A percentile compares a stretch with the other conserved stretches of the same genome.
phyloP scores from a whole-genome alignment of 1,140 invertebrate genomes.

The Drosophila sucinea region DNA sequence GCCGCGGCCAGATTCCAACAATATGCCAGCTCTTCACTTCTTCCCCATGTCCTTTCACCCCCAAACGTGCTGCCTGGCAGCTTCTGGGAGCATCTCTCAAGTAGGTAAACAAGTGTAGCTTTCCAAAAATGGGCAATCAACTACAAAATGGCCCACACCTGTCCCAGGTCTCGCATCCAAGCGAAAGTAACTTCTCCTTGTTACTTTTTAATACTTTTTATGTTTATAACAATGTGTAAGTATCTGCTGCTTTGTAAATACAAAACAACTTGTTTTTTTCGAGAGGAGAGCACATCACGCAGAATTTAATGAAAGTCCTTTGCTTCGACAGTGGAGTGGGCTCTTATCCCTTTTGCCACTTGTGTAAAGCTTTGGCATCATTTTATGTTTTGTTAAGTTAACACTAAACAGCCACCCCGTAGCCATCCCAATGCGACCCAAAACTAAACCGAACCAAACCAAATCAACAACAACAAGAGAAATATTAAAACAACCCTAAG shows the following conservation, averaged over 20 bases:
- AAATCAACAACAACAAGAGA: slow-evolving; percentile 45
- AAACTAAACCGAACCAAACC: slow-evolving; percentile 1
- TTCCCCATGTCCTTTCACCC: not conserved
- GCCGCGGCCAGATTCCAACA: slow-evolving; percentile 62
- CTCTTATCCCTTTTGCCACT: slow-evolving; percentile 63
- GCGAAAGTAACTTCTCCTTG: slow-evolving; percentile 36
- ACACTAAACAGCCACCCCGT: slow-evolving; percentile 59
- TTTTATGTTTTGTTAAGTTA: slow-evolving; percentile 65
- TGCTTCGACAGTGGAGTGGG: slow-evolving; percentile 4
- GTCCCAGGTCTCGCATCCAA: slow-evolving; percentile 25
- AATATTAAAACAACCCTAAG: slow-evolving; percentile 49
- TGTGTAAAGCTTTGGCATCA: slow-evolving; percentile 32
- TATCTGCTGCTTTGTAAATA: slow-evolving; percentile 65
- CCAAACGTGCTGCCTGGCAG: not conserved
- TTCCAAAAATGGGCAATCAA: slow-evolving; percentile 78
- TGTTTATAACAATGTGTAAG: slow-evolving; percentile 77
- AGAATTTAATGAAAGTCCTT: slow-evolving; percentile 55
- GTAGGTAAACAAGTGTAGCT: slow-evolving; percentile 73
- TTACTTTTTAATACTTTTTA: slow-evolving; percentile 78
- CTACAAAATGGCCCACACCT: slow-evolving; percentile 71
- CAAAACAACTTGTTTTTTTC: slow-evolving; percentile 62
- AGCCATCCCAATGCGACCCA: slow-evolving; percentile 21
- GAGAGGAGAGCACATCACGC: slow-evolving; percentile 11
- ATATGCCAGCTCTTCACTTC: not conserved
- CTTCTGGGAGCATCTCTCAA: slow-evolving; percentile 23